Evolutionary conservation across 1,140 invertebrate genomes (phyloP).

Genomic region (Lordiphosa stackelbergi): DNA sequence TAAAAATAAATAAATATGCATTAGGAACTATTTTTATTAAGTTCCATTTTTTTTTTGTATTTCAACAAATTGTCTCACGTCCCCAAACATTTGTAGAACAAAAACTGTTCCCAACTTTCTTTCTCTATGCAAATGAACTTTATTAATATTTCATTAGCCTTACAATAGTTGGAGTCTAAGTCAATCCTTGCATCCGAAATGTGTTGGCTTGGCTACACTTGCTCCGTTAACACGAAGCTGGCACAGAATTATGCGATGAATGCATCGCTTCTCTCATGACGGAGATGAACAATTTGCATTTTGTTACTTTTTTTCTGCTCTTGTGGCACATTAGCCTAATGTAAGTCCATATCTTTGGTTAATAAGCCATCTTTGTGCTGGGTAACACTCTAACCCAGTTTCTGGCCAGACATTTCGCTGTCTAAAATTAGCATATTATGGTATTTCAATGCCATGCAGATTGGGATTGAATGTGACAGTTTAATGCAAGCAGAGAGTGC

Average conservation of each 20-base stretch:
- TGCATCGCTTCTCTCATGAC: conserved; percentile 1
- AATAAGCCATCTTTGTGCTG: conserved; percentile 2
- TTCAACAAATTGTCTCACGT: conserved; percentile 1
- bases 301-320: conserved; percentile 2
- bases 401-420: not conserved
- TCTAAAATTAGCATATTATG: conserved; percentile 13
- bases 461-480: conserved; percentile 9
- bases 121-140: conserved; percentile 9
- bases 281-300: conserved; percentile 7
- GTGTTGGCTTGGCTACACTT: conserved; percentile 2
- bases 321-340: conserved; percentile 14
- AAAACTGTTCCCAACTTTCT: conserved; percentile 6
- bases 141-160: conserved; percentile 16
- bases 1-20: too few species aligned
- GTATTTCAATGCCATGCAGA: conserved; percentile 9
- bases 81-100: conserved; percentile 10
- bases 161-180: conserved; percentile 9
- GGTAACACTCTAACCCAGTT: conserved; percentile 9
- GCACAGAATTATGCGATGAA: conserved; percentile 9
- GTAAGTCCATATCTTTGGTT: conserved; percentile 5
- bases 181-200: conserved; percentile 9
- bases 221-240: conserved; percentile 8
- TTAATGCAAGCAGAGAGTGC: conserved; percentile 2
- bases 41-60: too few species aligned
- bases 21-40: too few species aligned